A percentile compares a stretch with the other conserved stretches of the same genome.
phyloP scores from a whole-genome alignment of 2,113 vertebrate species.

The Cheirogaleus medius region DNA sequence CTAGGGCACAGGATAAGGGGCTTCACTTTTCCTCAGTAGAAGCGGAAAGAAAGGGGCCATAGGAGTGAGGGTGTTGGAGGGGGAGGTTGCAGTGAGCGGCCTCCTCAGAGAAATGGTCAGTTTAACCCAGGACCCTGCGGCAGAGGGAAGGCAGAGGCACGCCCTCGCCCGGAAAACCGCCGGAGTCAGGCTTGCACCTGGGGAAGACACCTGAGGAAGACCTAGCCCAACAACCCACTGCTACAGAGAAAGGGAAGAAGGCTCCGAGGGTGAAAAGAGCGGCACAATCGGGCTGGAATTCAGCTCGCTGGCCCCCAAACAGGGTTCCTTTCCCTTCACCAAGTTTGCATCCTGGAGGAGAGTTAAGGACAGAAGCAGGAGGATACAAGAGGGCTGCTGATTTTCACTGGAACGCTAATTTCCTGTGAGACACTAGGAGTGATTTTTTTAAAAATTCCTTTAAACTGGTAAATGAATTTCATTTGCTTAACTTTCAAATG shows the following conservation, averaged over 20 bases:
- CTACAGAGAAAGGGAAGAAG: background rate
- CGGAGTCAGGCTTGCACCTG: no score
- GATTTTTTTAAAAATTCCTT: background rate
- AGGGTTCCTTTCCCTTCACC: background rate
- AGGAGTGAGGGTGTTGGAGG: no score
- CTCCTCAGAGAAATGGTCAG: background rate
- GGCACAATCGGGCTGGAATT: background rate
- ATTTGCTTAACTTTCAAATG: conserved; percentile 56
- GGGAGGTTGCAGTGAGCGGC: background rate
- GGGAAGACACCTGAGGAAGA: background rate
- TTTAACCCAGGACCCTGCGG: background rate
- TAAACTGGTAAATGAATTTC: conserved; percentile 37
- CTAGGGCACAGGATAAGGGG: background rate
- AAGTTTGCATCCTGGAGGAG: background rate
- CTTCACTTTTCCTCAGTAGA: background rate
- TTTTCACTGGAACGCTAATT: background rate
- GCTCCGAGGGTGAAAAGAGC: background rate
- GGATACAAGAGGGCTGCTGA: background rate
- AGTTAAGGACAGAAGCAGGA: background rate
- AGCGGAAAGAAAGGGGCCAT: no score
- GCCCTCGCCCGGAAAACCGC: background rate
- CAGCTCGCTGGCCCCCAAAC: background rate
- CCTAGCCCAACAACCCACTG: background rate
- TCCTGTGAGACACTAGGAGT: background rate
- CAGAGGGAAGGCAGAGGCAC: background rate